phyloP scores from a whole-genome alignment of 2,113 vertebrate species.

The Australoheros scitulus region DNA sequence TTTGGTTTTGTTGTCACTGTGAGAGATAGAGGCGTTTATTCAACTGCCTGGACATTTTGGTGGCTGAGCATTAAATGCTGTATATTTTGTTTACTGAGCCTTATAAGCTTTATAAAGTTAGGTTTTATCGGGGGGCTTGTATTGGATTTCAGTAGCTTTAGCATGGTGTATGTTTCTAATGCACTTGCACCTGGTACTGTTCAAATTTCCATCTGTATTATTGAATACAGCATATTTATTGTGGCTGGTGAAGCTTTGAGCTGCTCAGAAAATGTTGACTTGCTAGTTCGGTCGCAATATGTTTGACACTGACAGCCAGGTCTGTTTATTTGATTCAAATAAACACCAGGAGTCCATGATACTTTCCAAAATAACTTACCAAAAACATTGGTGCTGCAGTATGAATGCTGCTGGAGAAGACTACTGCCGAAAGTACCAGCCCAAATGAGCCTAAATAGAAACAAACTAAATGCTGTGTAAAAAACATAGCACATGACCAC shows the following conservation, averaged over 20 bases:
- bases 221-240: neutral
- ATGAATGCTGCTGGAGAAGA: neutral
- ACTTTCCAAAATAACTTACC: neutral
- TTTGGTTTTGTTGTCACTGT: neutral
- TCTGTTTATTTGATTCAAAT: slow-evolving; percentile 19
- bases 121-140: neutral
- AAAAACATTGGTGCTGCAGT: neutral
- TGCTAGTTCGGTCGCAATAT: neutral
- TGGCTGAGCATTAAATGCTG: neutral
- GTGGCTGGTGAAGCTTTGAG: neutral
- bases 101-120: neutral
- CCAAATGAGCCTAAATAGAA: slow-evolving; percentile 2
- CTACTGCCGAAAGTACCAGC: neutral
- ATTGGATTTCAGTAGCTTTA: neutral
- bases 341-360: neutral
- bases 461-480: slow-evolving; percentile 1
- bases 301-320: neutral
- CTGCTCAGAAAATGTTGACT: neutral
- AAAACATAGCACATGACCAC: slow-evolving; percentile 20
- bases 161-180: neutral
- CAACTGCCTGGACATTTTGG: neutral
- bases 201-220: neutral
- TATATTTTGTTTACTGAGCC: neutral
- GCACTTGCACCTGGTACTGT: neutral
- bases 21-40: neutral